Evolutionary conservation across 2,888 invertebrate genomes (phyloP).

Genomic region (Portevinia maculata): DNA sequence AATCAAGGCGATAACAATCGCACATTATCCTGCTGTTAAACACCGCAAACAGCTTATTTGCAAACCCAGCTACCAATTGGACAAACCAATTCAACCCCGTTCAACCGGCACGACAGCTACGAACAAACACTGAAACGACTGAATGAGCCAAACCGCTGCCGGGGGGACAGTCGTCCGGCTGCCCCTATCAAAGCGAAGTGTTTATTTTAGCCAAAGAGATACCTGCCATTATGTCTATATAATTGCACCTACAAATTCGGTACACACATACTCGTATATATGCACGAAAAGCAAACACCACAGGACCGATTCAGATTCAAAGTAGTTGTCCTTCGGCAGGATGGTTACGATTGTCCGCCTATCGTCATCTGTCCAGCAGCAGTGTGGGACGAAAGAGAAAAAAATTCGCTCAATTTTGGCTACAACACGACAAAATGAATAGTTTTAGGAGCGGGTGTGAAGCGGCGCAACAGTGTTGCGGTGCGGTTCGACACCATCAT

Average conservation of each 20-base stretch:
- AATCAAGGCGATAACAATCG: conserved; percentile 62
- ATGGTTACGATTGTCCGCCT: conserved; percentile 38
- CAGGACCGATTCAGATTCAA: neutral
- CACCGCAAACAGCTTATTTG: conserved; percentile 71
- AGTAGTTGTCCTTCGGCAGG: conserved; percentile 37
- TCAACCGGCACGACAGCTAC: conserved; percentile 14
- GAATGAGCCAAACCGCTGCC: conserved; percentile 4
- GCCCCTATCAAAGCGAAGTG: conserved; percentile 51
- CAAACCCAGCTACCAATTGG: conserved; percentile 63
- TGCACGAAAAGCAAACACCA: conserved; percentile 34
- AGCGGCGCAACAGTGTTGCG: conserved; percentile 5
- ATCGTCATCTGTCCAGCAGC: neutral
- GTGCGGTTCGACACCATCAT: conserved; percentile 26
- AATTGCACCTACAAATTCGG: conserved; percentile 62
- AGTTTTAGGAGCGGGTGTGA: conserved; percentile 40
- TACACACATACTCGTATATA: conserved; percentile 4
- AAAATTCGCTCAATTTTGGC: conserved; percentile 65
- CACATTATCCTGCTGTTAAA: conserved; percentile 55
- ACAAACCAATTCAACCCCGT: conserved; percentile 39
- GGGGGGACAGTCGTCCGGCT: neutral
- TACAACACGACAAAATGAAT: conserved; percentile 45
- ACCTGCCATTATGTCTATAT: conserved; percentile 67
- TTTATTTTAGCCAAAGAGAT: conserved; percentile 61
- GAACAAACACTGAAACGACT: conserved; percentile 45
- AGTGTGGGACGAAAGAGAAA: conserved; percentile 40